Evolutionary conservation across 2,797 vertebrate species (phyloP), one percentile per base, ranked within the genome.

Genomic region (Cynodonichthys magdalenae): DNA sequence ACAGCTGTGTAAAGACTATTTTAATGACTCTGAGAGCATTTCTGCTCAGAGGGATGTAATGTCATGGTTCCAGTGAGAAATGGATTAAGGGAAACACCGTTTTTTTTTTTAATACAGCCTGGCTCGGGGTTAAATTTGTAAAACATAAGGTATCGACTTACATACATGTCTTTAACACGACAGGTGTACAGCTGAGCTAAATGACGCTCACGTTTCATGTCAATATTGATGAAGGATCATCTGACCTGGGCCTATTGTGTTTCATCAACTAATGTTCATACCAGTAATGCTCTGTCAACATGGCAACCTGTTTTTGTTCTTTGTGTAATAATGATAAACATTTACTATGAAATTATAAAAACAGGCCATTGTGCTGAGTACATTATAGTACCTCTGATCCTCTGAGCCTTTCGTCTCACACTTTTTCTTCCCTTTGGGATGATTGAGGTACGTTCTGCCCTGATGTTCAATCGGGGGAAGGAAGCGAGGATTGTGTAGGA

Each of bases 401-500:
- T 58, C 53, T 29, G 66, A 61, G 4, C 6, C 52, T 49, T 53
- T 81, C 63, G 45, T 86, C 64, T 53, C 65, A 1, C 42, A 52
- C 50, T 72, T 66, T 3, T 8, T 52, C 58, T 62, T 77, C 58
- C 55, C 86, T 79, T 74, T 77, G 44, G 91, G 79, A 34, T 90
- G 71, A 31, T 95, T 69, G 14, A 97, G 94, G 27, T 95, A 98
- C 57, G 70, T 91, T 52, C 92, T 92, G 0, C 95, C 94, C 0
- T 53, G 61, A 0, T 73, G 75, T 12, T 89, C 65, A 55, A 92
- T 91, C 1, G 89, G 93, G 10, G 95, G 92, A 66, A 95, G 94
- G 80, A 95, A 98, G 1, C 95, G 93, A 9, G 96, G 97, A 61
- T 97, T 98, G 70, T 86, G 94, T n/a, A 97, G 90, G 74, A 94